These are phyloP conservation scores for Hydrolagus affinis DNA, from an alignment of 2,113 vertebrate species.

Conservation along the genomic window DNA sequence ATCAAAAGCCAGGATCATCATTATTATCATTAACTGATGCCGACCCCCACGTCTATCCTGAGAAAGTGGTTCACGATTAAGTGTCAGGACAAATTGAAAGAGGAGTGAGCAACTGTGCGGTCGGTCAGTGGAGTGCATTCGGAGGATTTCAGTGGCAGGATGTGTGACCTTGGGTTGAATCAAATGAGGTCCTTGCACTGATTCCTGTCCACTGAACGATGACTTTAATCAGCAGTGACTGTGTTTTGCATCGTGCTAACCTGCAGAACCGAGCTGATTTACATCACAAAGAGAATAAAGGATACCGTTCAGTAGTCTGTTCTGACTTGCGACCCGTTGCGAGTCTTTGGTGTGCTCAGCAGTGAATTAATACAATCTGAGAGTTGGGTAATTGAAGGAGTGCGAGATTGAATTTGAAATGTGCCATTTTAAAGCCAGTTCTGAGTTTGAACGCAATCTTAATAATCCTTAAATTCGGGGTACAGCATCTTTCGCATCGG, in stretches of 20 bases:
- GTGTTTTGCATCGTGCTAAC: not conserved
- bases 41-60: not conserved
- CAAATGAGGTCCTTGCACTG: not conserved
- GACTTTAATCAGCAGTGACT: slow-evolving; percentile 15
- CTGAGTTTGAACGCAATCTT: too few relatives aligned
- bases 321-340: not conserved
- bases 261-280: not conserved
- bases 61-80: not conserved
- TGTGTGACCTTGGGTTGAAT: slow-evolving; percentile 5
- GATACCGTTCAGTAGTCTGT: not conserved
- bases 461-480: too few relatives aligned
- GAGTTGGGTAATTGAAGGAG: too few relatives aligned
- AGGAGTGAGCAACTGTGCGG: not conserved
- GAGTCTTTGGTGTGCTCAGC: not conserved
- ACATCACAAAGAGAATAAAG: slow-evolving; percentile 7
- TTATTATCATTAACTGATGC: not conserved
- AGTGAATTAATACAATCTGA: slow-evolving; percentile 10
- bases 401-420: too few relatives aligned
- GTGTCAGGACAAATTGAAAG: not conserved
- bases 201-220: not conserved
- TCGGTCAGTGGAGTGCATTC: not conserved
- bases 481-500: too few relatives aligned
- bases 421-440: too few relatives aligned
- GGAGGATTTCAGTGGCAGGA: not conserved
- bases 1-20: too few relatives aligned